Percentiles rank a stretch among this genome's conserved stretches.
Conservation (phyloP, 2,888 invertebrate genomes). For the Synanthedon vespiformis region DNA sequence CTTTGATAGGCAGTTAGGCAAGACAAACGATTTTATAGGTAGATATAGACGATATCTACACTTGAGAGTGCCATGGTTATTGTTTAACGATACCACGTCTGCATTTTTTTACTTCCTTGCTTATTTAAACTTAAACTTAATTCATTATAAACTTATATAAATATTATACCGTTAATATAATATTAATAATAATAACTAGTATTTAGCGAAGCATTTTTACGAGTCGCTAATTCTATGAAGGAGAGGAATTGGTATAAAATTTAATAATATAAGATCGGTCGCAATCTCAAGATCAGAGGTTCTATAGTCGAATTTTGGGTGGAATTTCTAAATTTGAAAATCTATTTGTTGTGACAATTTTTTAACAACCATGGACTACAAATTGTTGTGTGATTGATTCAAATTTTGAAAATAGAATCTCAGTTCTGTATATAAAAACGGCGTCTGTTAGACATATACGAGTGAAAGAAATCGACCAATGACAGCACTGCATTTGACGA, state of each 20-base stretch:
- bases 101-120: too few relatives aligned
- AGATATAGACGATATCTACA: too few relatives aligned
- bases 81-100: too few relatives aligned
- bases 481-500: conserved; percentile 54
- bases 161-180: conserved; percentile 35
- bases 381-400: conserved; percentile 7
- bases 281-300: conserved; percentile 63
- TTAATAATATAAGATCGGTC: conserved; percentile 51
- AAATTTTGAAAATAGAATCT: conserved; percentile 50
- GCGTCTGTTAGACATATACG: conserved; percentile 66
- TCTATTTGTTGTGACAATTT: background rate
- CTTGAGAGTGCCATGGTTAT: too few relatives aligned
- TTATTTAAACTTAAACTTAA: too few relatives aligned
- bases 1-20: too few relatives aligned
- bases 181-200: conserved; percentile 36
- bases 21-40: too few relatives aligned
- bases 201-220: conserved; percentile 53
- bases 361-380: too few relatives aligned
- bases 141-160: conserved; percentile 25
- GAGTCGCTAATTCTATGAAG: conserved; percentile 67
- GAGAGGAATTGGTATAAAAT: conserved; percentile 33
- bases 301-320: conserved; percentile 40
- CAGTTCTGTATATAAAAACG: conserved; percentile 41
- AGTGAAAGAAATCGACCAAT: conserved; percentile 64
- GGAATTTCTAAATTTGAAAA: background rate